Evolutionary conservation across 2,797 vertebrate genomes (phyloP).

Genomic region (Holocentrus rufus): DNA sequence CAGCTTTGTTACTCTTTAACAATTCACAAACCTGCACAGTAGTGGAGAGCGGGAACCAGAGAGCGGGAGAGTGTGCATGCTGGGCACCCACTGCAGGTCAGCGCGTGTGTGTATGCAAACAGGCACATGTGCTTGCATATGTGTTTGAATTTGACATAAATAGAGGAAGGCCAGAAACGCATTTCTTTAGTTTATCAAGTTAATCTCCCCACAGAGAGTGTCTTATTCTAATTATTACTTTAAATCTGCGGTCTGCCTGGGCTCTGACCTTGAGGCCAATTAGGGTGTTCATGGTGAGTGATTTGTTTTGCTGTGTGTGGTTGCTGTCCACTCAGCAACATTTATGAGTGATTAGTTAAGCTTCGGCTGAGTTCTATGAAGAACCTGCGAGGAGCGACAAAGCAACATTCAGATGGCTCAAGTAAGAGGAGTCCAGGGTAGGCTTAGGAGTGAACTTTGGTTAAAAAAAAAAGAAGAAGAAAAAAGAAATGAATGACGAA

Average conservation of each 20-base stretch:
- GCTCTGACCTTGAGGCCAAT: conserved; percentile 73
- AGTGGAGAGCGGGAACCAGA: conserved; percentile 18
- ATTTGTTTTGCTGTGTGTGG: conserved; percentile 72
- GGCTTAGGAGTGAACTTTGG: conserved; percentile 74
- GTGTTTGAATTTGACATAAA: conserved; percentile 20
- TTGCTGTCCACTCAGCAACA: conserved; percentile 75
- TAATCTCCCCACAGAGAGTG: background rate
- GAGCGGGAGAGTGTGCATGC: conserved; percentile 2
- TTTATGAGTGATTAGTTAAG: conserved; percentile 82
- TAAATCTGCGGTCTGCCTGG: conserved; percentile 28
- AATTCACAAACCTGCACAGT: conserved; percentile 69
- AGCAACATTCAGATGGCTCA: conserved; percentile 74
- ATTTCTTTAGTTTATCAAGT: no score
- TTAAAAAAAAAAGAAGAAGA: conserved; percentile 22
- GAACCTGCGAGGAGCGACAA: conserved; percentile 73
- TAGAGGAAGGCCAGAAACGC: background rate
- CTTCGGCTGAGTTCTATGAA: conserved; percentile 76
- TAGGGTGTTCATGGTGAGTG: conserved; percentile 68
- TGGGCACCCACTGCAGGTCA: background rate
- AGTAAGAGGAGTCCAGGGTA: conserved; percentile 66
- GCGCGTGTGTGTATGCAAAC: conserved; percentile 11
- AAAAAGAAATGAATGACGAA: conserved; percentile 67
- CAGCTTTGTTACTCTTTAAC: conserved; percentile 83
- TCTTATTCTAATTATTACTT: conserved; percentile 42
- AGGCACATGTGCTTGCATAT: background rate